Conservation (phyloP, 2,888 invertebrate genomes). For the Hyles lineata region DNA sequence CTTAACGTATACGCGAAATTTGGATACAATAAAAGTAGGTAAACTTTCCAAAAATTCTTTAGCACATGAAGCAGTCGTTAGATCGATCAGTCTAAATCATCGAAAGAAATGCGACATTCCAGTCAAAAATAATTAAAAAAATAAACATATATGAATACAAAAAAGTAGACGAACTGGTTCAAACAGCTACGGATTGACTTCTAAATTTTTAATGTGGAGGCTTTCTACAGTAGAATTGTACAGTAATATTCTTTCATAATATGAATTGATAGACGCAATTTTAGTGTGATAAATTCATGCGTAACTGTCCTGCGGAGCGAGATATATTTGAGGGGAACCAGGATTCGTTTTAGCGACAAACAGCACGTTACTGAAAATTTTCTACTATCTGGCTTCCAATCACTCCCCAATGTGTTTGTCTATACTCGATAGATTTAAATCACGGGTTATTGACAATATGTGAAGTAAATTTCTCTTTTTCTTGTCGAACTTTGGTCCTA, state of each 20-base stretch:
- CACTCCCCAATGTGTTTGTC: too few relatives aligned
- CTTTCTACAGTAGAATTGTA: neutral
- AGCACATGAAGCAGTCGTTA: constrained; percentile 72
- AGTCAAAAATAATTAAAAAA: constrained; percentile 41
- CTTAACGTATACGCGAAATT: neutral
- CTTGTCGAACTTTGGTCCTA: too few relatives aligned
- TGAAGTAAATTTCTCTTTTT: too few relatives aligned
- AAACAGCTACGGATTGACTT: neutral
- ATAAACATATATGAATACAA: neutral
- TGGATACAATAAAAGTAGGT: constrained; percentile 37
- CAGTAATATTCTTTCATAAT: neutral
- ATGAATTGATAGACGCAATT: too few relatives aligned
- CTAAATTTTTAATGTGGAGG: neutral
- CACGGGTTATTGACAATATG: too few relatives aligned
- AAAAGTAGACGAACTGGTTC: neutral
- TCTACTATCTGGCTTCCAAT: too few relatives aligned
- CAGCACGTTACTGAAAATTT: too few relatives aligned
- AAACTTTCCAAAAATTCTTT: constrained; percentile 65
- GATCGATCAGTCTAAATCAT: constrained; percentile 64
- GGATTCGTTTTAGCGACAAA: too few relatives aligned
- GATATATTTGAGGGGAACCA: too few relatives aligned
- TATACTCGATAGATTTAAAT: too few relatives aligned
- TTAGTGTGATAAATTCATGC: too few relatives aligned
- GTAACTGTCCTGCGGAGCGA: too few relatives aligned
- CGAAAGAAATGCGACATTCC: constrained; percentile 70